Conservation (phyloP, 2,888 invertebrate species). For the Chrysolina americana region DNA sequence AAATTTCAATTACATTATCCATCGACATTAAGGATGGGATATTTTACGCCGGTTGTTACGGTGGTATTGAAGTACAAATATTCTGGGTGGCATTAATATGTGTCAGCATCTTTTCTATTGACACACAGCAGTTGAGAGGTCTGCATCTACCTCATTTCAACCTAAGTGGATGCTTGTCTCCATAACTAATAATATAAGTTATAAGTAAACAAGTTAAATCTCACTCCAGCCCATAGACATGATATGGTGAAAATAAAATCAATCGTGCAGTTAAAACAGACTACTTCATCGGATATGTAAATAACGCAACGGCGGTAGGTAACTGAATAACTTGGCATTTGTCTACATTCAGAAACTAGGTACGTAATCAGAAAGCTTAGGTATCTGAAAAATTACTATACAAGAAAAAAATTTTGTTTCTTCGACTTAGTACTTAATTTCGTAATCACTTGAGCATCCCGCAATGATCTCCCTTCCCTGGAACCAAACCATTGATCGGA, state of each 20-base stretch:
- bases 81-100: conserved; percentile 56
- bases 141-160: conserved; percentile 48
- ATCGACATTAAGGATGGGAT: background rate
- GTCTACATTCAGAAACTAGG: too few species aligned
- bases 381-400: too few species aligned
- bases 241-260: conserved; percentile 9
- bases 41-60: background rate
- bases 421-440: too few species aligned
- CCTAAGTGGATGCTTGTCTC: conserved; percentile 14
- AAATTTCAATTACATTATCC: background rate
- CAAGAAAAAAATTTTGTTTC: too few species aligned
- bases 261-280: background rate
- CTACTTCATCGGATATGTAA: background rate
- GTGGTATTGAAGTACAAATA: conserved; percentile 3
- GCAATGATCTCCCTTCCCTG: too few species aligned
- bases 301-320: background rate
- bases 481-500: too few species aligned
- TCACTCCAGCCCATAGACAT: conserved; percentile 10
- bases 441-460: too few species aligned
- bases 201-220: conserved; percentile 10
- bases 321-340: too few species aligned
- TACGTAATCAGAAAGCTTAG: too few species aligned
- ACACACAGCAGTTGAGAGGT: conserved; percentile 50
- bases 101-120: conserved; percentile 57
- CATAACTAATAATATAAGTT: conserved; percentile 18